Percentiles rank a stretch among this genome's conserved stretches.
Conservation (phyloP, 2,888 invertebrate genomes). For the Carpatolechia fugitivella region DNA sequence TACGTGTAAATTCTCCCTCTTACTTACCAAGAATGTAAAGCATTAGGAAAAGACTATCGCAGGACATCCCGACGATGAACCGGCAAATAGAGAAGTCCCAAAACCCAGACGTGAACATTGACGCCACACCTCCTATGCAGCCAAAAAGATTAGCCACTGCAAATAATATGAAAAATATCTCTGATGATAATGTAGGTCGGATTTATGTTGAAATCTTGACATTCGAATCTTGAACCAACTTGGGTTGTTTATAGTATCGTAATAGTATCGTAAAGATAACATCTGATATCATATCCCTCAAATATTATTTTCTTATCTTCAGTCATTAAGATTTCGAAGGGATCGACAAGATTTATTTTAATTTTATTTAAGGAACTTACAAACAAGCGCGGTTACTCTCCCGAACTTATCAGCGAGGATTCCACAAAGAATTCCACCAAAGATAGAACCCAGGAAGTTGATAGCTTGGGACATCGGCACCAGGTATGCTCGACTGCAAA, state of each 20-base stretch:
- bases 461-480: conserved; percentile 45
- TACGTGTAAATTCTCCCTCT: no score
- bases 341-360: not conserved
- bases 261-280: no score
- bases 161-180: not conserved
- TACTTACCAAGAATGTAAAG: conserved; percentile 89
- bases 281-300: no score
- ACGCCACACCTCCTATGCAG: conserved; percentile 81
- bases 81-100: conserved; percentile 86
- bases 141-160: conserved; percentile 84
- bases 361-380: conserved; percentile 28
- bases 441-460: conserved; percentile 44
- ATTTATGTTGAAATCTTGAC: no score
- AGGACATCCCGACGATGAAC: conserved; percentile 89
- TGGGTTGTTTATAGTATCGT: no score
- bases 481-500: conserved; percentile 42
- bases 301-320: no score
- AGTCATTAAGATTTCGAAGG: no score
- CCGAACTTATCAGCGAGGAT: conserved; percentile 49
- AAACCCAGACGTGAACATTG: conserved; percentile 82
- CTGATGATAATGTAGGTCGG: no score
- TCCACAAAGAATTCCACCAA: conserved; percentile 46
- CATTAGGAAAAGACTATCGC: conserved; percentile 91
- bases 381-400: conserved; percentile 46
- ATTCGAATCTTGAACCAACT: no score